These are phyloP conservation scores for Muricea muricata DNA, from an alignment of 92 coral and sea anemone genomes.

Conservation along the genomic window DNA sequence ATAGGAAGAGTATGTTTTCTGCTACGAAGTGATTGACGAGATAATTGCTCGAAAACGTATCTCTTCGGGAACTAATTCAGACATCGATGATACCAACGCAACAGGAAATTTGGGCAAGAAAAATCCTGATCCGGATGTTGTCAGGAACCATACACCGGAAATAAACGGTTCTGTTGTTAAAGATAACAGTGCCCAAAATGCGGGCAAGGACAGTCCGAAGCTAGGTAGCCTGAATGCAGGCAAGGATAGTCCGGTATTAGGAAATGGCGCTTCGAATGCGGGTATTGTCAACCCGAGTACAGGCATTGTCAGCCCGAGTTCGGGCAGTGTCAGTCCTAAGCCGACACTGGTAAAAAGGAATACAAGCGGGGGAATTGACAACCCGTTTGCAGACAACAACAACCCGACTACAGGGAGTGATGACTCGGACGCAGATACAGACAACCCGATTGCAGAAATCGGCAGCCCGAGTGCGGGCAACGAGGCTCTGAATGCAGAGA, in stretches of 20 bases:
- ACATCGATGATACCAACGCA: neutral
- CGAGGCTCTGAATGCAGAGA: neutral
- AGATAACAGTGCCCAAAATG: neutral
- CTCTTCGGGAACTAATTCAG: constrained; percentile 73
- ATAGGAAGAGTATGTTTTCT: constrained; percentile 82
- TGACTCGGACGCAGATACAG: neutral
- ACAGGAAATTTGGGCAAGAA: neutral
- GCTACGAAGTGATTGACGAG: constrained; percentile 84
- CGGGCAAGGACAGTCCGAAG: neutral
- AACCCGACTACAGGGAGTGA: neutral
- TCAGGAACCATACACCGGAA: neutral
- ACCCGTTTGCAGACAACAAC: neutral
- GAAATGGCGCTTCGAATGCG: neutral
- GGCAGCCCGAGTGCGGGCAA: neutral
- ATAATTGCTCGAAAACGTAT: constrained; percentile 75
- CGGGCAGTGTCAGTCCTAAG: neutral
- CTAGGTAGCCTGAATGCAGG: neutral
- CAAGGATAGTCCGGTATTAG: neutral
- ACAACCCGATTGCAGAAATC: neutral
- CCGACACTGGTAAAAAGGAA: neutral
- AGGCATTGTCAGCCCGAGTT: neutral
- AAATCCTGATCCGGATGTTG: neutral
- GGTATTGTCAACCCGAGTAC: neutral
- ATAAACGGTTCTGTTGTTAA: neutral
- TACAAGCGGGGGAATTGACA: neutral